These are phyloP conservation scores for Tetramorium simillimum DNA, from an alignment of 1,140 invertebrate genomes.

Conservation along the genomic window DNA sequence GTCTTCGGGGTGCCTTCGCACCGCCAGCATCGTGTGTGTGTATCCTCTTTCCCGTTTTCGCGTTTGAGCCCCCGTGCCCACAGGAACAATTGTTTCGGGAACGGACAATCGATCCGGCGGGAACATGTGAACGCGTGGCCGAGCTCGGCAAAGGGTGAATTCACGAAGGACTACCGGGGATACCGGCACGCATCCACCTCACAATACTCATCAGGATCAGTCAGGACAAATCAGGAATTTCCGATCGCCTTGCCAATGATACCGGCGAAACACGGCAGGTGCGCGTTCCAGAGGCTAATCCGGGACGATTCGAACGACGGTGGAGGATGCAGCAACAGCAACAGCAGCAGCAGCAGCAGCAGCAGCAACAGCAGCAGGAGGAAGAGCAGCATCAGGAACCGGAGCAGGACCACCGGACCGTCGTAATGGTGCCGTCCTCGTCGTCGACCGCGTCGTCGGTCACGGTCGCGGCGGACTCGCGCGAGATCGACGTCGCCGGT, in stretches of 20 bases:
- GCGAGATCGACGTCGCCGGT: slow-evolving; percentile 49
- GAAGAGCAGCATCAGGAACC: slow-evolving; percentile 67
- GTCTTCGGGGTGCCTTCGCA: slow-evolving; percentile 83
- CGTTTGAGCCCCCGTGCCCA: slow-evolving; percentile 17
- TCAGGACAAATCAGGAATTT: neutral
- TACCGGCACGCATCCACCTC: slow-evolving; percentile 5
- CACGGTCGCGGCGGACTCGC: slow-evolving; percentile 4
- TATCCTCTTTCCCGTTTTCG: slow-evolving; percentile 62
- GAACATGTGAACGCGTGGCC: slow-evolving; percentile 25
- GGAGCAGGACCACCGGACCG: slow-evolving; percentile 66
- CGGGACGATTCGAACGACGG: slow-evolving; percentile 47
- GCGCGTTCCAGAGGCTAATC: slow-evolving; percentile 57
- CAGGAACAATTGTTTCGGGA: neutral
- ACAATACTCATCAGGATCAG: slow-evolving; percentile 21
- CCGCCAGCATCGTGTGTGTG: slow-evolving; percentile 81
- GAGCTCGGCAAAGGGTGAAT: slow-evolving; percentile 6
- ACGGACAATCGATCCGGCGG: neutral
- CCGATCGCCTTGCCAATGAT: slow-evolving; percentile 67
- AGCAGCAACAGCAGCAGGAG: slow-evolving; percentile 75
- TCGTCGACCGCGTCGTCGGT: slow-evolving; percentile 45
- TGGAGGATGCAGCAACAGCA: slow-evolving; percentile 71
- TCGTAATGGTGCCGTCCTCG: slow-evolving; percentile 65
- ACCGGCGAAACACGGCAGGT: slow-evolving; percentile 30
- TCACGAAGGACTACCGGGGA: neutral
- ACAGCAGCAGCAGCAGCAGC: slow-evolving; percentile 22